Evolutionary conservation across 2,113 vertebrate species (phyloP).

Genomic region (Tauraco erythrolophus): DNA sequence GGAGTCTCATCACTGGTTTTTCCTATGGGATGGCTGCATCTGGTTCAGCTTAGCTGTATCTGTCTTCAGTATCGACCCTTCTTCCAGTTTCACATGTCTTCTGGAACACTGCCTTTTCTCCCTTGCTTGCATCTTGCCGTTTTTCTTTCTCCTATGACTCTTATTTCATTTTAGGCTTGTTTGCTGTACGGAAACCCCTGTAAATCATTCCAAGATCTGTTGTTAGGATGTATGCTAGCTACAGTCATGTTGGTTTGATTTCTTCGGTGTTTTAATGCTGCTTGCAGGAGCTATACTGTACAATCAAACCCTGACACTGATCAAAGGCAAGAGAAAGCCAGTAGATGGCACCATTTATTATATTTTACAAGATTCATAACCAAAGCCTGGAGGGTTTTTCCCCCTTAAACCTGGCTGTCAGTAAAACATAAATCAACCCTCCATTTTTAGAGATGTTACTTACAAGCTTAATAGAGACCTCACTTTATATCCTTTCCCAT

Average conservation of each 20-base stretch:
- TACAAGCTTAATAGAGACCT: slow-evolving; percentile 23
- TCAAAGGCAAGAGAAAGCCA: slow-evolving; percentile 30
- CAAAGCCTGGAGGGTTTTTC: neutral
- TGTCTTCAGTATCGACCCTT: neutral
- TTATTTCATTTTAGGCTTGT: slow-evolving; percentile 16
- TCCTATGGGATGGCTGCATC: slow-evolving; percentile 33
- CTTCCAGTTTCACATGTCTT: slow-evolving; percentile 7
- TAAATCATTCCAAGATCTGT: neutral
- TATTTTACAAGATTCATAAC: slow-evolving; percentile 40
- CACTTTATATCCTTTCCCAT: slow-evolving; percentile 42
- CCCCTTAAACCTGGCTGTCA: slow-evolving; percentile 41
- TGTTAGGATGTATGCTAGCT: neutral
- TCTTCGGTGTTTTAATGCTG: neutral
- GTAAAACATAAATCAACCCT: slow-evolving; percentile 38
- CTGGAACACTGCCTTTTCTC: neutral
- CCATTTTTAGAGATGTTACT: slow-evolving; percentile 59
- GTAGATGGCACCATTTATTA: slow-evolving; percentile 80
- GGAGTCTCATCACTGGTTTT: neutral
- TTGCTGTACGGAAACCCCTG: neutral
- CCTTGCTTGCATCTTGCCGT: neutral
- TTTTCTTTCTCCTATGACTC: neutral
- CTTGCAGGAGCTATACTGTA: neutral
- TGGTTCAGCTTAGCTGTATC: slow-evolving; percentile 37
- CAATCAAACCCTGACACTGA: neutral
- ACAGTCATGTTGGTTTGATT: neutral